Base-by-base conservation (phyloP, 2,797 vertebrate genomes). In the Pterois miles region DNA sequence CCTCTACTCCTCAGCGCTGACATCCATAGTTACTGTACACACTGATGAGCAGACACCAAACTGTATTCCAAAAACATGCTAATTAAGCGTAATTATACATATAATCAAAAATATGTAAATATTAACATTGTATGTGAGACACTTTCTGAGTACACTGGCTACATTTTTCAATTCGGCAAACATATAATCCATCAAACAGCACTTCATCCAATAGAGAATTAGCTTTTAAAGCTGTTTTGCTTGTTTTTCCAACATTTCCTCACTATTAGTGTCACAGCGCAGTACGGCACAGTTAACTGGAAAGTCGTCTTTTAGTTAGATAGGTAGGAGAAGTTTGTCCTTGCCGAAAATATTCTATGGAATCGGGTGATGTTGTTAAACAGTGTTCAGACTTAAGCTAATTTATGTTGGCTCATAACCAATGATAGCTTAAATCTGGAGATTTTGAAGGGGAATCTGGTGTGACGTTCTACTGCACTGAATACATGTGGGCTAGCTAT, bases 1-100 rank as follows among this genome's bases (percentile, higher is more conserved):
- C 16, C 43, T 46, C 43, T 7, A 16, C 43, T 46, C 16, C 14
- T 40, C 38, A 40, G 38, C 38, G 38, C 14, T 6, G 38, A 16
- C n/a, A 43, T 43, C 16, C 40, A 40, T 16, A 43, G 14, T 43
- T 16, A 43, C 40, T 43, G 40, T 43, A 43, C 40, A 43, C 16
- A 3, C 40, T 48, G 8, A 36, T 8, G 43, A 46, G 43, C 43
- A 7, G 14, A 40, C 14, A 43, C 66, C 40, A 8, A 6, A 63
- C 29, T 58, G 0, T 53, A 0, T 4, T n/a, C 4, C 1, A 6
- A 6, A 64, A 34, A 60, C 1, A 18, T 0, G 4, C 14, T 2
- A 4, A 50, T 54, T 57, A 1, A 18, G 3, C 5, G 0, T 5
- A 6, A 0, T 1, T 9, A 1, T 1, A 18, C 50, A 5, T 5